Conservation (phyloP, 2,888 invertebrate species). For the Resseliella maxima region DNA sequence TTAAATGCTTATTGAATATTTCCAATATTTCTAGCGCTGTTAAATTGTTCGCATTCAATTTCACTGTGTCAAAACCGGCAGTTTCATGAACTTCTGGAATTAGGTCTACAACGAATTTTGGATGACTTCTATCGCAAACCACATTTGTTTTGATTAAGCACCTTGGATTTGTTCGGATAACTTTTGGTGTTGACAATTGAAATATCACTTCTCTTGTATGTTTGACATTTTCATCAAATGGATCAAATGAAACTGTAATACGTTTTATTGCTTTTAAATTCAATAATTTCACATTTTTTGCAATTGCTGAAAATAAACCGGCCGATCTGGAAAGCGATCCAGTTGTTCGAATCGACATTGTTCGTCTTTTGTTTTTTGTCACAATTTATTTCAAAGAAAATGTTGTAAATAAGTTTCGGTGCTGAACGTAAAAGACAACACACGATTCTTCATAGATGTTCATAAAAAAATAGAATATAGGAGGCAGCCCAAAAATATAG, state of each 20-base stretch:
- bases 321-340: constrained; percentile 75
- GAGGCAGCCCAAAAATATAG: too few relatives aligned
- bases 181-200: constrained; percentile 75
- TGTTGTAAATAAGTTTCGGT: neutral
- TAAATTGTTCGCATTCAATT: constrained; percentile 79
- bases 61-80: constrained; percentile 72
- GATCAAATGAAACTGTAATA: constrained; percentile 85
- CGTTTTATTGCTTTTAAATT: constrained; percentile 84
- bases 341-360: constrained; percentile 82
- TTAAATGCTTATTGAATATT: constrained; percentile 82
- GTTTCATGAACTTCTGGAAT: constrained; percentile 70
- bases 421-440: neutral
- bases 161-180: constrained; percentile 78
- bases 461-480: too few relatives aligned
- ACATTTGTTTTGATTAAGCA: constrained; percentile 81
- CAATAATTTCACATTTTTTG: constrained; percentile 76
- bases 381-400: neutral
- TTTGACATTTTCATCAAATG: constrained; percentile 79
- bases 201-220: constrained; percentile 77
- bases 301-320: constrained; percentile 79
- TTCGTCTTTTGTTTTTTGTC: constrained; percentile 63
- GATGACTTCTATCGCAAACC: constrained; percentile 82
- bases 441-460: neutral
- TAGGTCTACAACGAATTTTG: constrained; percentile 73
- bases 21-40: constrained; percentile 81